Evolutionary conservation across 1,140 invertebrate genomes (phyloP), one percentile per base, ranked within the genome.

Genomic region (Panagrolaimus sp.): DNA sequence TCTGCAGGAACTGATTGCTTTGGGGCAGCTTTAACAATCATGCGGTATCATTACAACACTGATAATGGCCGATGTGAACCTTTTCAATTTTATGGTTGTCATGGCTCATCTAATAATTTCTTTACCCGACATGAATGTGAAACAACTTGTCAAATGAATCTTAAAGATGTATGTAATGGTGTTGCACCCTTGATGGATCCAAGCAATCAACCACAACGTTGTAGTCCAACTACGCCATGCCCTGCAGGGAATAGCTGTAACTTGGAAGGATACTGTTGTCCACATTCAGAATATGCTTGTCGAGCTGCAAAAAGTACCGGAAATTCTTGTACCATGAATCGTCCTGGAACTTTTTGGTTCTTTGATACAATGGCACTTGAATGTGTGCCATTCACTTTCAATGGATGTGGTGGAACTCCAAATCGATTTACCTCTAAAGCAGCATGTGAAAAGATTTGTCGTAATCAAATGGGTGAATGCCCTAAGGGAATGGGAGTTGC

Each of bases 91-190:
- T 85, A 80, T 47, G 87, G 88, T 44, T 88, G 88, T 73, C 79
- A 80, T n/a, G 87, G 86, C 55, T 88, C 87, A 78, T 82, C 84
- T 24, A 88, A 88, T 80, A 88, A 87, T 73, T 88, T 88, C 73
- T 71, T 75, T 21, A 81, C 83, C 7, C 45, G 82, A 38, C 77
- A 83, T 67, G 83, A 85, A 65, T 88, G 87, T 74, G 72, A 80
- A 24, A 62, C 71, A 15, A 73, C 78, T 47, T 87, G 86, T 68
- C 75, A 82, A 38, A 55, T 67, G 9, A 58, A 58, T 28, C 21
- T 58, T n/a, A 58, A 58, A 58, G 52, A 28, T 28, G 28, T 58
- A 10, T 77, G 76, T 55, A 78, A 77, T 55, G 76, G 76, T 24
- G 77, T 79, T 28, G 76, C 76, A 9, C 76, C 76, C 0, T n/a